These are phyloP conservation scores for Drymodes brunneopygia DNA, from an alignment of 2,113 vertebrate species.

Conservation along the genomic window DNA sequence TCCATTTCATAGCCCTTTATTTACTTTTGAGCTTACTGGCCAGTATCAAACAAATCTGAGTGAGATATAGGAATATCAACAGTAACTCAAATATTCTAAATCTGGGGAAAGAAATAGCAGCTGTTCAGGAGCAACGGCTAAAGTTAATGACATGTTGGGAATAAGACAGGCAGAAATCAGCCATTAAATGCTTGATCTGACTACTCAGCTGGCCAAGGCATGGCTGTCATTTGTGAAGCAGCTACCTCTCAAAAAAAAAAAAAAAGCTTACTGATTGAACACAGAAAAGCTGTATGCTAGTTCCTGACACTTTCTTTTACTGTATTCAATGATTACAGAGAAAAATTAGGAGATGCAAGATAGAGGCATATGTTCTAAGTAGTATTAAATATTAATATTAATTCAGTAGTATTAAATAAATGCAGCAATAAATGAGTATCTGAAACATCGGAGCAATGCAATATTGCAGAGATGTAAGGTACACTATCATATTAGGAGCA, in stretches of 20 bases:
- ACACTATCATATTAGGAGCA: background rate
- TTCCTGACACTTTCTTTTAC: background rate
- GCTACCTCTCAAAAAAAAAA: background rate
- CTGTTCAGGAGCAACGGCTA: background rate
- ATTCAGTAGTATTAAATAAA: background rate
- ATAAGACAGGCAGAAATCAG: background rate
- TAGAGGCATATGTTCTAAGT: background rate
- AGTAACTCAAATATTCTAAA: background rate
- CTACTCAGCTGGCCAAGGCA: background rate
- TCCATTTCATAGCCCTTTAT: background rate
- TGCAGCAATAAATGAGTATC: background rate
- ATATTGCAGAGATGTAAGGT: background rate
- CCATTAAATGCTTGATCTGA: background rate
- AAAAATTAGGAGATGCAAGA: background rate
- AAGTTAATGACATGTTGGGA: background rate
- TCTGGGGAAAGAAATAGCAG: background rate
- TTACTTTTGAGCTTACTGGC: background rate
- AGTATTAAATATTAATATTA: background rate
- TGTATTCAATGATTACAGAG: background rate
- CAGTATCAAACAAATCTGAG: background rate
- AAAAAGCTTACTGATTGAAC: background rate
- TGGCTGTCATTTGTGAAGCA: background rate
- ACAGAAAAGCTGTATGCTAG: background rate
- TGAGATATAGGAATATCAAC: background rate
- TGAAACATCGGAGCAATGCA: background rate